These are phyloP conservation scores for Stomorhina lunata DNA, from an alignment of 2,888 invertebrate species.

Conservation along the genomic window DNA sequence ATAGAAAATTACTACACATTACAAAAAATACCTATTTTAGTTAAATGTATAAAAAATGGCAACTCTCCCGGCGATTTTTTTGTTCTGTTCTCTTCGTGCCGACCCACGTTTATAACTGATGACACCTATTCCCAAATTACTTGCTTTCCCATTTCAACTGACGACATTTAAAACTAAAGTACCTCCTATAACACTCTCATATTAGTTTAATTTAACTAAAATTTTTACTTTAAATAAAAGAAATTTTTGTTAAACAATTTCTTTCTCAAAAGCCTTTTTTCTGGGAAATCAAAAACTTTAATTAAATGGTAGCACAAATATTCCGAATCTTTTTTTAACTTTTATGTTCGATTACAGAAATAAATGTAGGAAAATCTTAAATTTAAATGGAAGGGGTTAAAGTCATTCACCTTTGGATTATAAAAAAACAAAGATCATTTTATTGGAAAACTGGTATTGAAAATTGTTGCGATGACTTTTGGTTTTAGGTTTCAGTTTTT, in stretches of 20 bases:
- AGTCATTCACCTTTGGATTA: constrained; percentile 48
- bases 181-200: too few relatives aligned
- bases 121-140: too few relatives aligned
- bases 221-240: not conserved
- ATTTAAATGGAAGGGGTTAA: not conserved
- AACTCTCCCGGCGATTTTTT: too few relatives aligned
- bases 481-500: not conserved
- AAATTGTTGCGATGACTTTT: not conserved
- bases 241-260: constrained; percentile 24
- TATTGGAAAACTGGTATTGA: constrained; percentile 47
- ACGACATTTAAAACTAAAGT: too few relatives aligned
- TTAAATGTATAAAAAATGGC: too few relatives aligned
- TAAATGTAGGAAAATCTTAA: not conserved
- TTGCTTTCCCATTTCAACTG: too few relatives aligned
- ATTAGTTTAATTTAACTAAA: too few relatives aligned
- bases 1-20: too few relatives aligned
- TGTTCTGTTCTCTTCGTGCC: too few relatives aligned
- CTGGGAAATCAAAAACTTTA: constrained; percentile 15
- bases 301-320: constrained; percentile 26
- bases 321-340: too few relatives aligned
- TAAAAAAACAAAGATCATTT: not conserved
- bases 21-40: too few relatives aligned
- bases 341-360: not conserved
- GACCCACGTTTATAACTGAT: too few relatives aligned
- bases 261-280: not conserved